Percentiles rank a stretch among this genome's conserved stretches.
Evolutionary conservation across 2,888 invertebrate genomes (phyloP).

Genomic region (Acleris cristana): DNA sequence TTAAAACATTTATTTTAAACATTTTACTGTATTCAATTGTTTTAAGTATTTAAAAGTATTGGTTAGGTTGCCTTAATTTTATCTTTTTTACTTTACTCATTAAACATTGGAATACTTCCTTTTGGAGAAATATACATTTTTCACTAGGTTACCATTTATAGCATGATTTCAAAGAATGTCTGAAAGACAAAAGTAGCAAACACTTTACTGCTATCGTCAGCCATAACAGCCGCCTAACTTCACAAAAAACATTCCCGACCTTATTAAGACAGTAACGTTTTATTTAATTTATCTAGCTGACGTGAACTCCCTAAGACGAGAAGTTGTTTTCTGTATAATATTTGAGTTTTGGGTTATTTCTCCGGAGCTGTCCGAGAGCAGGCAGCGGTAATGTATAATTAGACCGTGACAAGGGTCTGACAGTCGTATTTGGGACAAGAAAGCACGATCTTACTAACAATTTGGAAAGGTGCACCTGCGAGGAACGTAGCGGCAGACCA

Average conservation of each 20-base stretch:
- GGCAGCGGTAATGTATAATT: constrained; percentile 80
- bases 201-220: constrained; percentile 18
- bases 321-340: constrained; percentile 57
- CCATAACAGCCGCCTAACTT: constrained; percentile 31
- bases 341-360: constrained; percentile 50
- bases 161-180: background rate
- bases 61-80: background rate
- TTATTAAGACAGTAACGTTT: constrained; percentile 38
- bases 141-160: background rate
- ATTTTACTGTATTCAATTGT: background rate
- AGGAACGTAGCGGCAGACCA: constrained; percentile 42
- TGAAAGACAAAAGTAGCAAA: constrained; percentile 9
- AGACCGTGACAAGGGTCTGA: constrained; percentile 79
- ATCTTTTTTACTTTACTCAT: background rate
- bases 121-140: background rate
- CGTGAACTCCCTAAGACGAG: constrained; percentile 38
- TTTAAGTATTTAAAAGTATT: too few species aligned
- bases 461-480: constrained; percentile 69
- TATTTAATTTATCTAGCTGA: constrained; percentile 37
- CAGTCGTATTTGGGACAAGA: constrained; percentile 78
- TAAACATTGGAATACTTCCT: too few species aligned
- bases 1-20: too few species aligned
- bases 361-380: constrained; percentile 63
- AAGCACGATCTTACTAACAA: constrained; percentile 64
- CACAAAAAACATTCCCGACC: constrained; percentile 26